Base-by-base conservation (phyloP, 2,888 invertebrate species). In the Lepidocyrtoides sp. region DNA sequence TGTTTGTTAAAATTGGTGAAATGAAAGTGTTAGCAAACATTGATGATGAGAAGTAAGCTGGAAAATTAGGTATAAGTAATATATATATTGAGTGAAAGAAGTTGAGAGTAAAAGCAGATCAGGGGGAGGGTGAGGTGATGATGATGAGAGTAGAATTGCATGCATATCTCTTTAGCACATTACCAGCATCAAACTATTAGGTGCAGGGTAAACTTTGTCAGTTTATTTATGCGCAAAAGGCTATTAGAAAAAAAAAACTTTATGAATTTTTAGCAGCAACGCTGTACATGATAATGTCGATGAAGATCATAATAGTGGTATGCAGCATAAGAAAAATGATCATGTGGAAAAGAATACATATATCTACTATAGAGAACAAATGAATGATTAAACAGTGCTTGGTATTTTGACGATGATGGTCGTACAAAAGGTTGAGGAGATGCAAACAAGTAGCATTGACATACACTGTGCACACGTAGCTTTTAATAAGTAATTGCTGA, bases 311-410 rank as follows among this genome's bases (percentile, higher is more conserved):
- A 54, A 29, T 69, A 48, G 82, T 23, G 8, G 12, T 41, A n/a
- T n/a, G 20, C 57, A 79, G 17, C 69, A 69, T 69, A n/a, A 79
- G 14, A n/a, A 44, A 72, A 23, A 44, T 10, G 23, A 44, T 14
- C 3, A 44, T 36, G 7, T 7, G 26, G 23, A 44, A 44, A 20
- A n/a, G 32, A n/a, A n/a, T n/a, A n/a, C n/a, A n/a, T n/a, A n/a
- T n/a, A n/a, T n/a, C n/a, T 8, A 8, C 7, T 36, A 14, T 32
- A 29, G 41, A 26, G 41, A 60, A 23, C 36, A 29, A 60, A 36
- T 82, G 82, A 83, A 75, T 83, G 89, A 89, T 83, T 89, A 72
- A 89, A 69, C 88, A 89, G 41, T 66, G 54, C 54, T 20, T 29
- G 77, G 29, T 66, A 2, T 51, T 26, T 51, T 60, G 44, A 57